These are phyloP conservation scores for Drosophila colorata DNA, from an alignment of 2,888 invertebrate species.

Conservation along the genomic window DNA sequence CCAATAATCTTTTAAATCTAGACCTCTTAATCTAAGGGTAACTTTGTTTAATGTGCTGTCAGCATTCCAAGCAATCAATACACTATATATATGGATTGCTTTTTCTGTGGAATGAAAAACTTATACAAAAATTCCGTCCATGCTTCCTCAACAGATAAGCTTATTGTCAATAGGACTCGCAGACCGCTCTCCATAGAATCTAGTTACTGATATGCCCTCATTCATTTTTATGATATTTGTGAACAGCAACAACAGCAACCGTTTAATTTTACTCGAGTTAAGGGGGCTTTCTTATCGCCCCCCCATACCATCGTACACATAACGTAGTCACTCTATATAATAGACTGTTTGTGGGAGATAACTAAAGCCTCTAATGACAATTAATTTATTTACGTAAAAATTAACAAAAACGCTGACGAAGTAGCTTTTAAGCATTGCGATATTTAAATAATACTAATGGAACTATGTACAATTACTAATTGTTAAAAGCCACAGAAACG, in stretches of 20 bases:
- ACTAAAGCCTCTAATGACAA: conserved; percentile 38
- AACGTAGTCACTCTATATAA: conserved; percentile 13
- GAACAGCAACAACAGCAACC: conserved; percentile 18
- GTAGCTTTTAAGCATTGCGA: conserved; percentile 2
- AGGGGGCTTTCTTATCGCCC: conserved; percentile 43
- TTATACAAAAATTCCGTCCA: neutral
- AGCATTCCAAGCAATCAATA: conserved; percentile 11
- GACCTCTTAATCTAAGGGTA: neutral
- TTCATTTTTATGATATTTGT: conserved; percentile 45
- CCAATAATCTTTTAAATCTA: neutral
- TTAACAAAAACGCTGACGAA: conserved; percentile 42
- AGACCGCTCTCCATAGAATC: conserved; percentile 18
- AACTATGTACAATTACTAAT: neutral
- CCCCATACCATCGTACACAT: neutral
- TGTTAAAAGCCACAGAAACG: conserved; percentile 1
- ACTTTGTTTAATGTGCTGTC: neutral
- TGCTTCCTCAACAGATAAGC: conserved; percentile 52
- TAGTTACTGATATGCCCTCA: conserved; percentile 35
- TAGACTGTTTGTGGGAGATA: conserved; percentile 30
- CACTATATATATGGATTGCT: neutral
- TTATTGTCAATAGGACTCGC: neutral
- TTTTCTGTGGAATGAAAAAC: neutral
- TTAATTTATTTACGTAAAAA: conserved; percentile 61
- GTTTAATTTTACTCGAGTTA: conserved; percentile 22
- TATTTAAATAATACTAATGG: conserved; percentile 12